Percentiles rank a stretch among this genome's conserved stretches.
phyloP scores from a whole-genome alignment of 2,888 invertebrate genomes.

The Geotrupes spiniger region DNA sequence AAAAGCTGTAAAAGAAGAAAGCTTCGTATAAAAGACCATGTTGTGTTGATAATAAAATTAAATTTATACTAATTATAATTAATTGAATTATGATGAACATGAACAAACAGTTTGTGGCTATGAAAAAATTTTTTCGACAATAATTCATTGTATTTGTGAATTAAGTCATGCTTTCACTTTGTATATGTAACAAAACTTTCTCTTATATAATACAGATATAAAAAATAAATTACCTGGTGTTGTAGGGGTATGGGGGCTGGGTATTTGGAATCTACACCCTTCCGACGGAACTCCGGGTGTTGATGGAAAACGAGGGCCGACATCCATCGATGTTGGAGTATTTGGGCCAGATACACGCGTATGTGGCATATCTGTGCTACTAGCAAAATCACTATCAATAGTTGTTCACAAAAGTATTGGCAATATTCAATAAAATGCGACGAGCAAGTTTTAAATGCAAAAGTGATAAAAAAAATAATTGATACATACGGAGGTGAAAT shows the following conservation, averaged over 20 bases:
- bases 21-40: too few relatives aligned
- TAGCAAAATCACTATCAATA: conserved; percentile 49
- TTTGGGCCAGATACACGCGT: conserved; percentile 52
- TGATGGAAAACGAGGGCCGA: conserved; percentile 48
- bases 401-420: conserved; percentile 39
- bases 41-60: too few relatives aligned
- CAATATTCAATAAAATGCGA: neutral
- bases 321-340: conserved; percentile 54
- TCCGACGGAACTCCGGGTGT: conserved; percentile 45
- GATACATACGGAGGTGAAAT: conserved; percentile 73
- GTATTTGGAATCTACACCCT: conserved; percentile 53
- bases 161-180: neutral
- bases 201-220: too few relatives aligned
- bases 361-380: conserved; percentile 45
- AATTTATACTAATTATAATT: too few relatives aligned
- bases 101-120: too few relatives aligned
- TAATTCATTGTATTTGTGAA: too few relatives aligned
- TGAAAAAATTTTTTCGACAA: too few relatives aligned
- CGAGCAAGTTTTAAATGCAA: neutral
- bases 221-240: conserved; percentile 24
- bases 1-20: too few relatives aligned
- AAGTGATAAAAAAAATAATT: conserved; percentile 11
- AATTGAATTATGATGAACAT: too few relatives aligned
- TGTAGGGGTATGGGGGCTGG: conserved; percentile 53
- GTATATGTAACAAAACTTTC: neutral